Conservation (phyloP, 2,888 invertebrate genomes). For the Drosophila limbata region DNA sequence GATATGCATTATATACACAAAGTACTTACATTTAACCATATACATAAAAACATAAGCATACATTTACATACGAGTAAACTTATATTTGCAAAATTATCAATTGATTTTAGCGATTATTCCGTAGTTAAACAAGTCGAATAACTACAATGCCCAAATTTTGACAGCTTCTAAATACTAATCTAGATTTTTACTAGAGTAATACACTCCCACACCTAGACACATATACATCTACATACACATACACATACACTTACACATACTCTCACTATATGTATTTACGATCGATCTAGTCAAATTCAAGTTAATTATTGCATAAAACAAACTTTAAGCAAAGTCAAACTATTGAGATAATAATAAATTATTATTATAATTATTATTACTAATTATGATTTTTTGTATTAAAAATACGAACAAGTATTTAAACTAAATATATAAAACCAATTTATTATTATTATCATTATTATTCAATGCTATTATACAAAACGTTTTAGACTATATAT, state of each 20-base stretch:
- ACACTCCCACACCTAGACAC: conserved; percentile 28
- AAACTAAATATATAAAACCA: conserved; percentile 63
- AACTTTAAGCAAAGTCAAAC: conserved; percentile 71
- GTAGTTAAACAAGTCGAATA: conserved; percentile 51
- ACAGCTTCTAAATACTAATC: conserved; percentile 71
- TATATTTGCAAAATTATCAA: conserved; percentile 70
- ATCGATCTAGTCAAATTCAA: conserved; percentile 85
- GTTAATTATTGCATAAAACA: conserved; percentile 81
- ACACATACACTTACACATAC: conserved; percentile 28
- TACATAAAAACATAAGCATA: conserved; percentile 37
- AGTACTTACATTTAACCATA: conserved; percentile 30
- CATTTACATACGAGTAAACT: conserved; percentile 36
- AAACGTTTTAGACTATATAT: conserved; percentile 77
- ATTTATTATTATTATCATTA: conserved; percentile 66
- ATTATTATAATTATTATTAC: conserved; percentile 69
- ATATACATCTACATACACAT: conserved; percentile 24
- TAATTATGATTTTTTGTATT: conserved; percentile 79
- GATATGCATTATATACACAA: conserved; percentile 47
- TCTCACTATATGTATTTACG: conserved; percentile 71
- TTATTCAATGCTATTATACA: conserved; percentile 80
- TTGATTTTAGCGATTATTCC: conserved; percentile 72
- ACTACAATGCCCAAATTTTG: conserved; percentile 51
- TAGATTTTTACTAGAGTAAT: conserved; percentile 73
- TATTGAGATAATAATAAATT: conserved; percentile 71
- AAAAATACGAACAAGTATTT: conserved; percentile 77